Base-by-base conservation (phyloP, 2,113 vertebrate genomes). In the human (Homo sapiens) region DNA sequence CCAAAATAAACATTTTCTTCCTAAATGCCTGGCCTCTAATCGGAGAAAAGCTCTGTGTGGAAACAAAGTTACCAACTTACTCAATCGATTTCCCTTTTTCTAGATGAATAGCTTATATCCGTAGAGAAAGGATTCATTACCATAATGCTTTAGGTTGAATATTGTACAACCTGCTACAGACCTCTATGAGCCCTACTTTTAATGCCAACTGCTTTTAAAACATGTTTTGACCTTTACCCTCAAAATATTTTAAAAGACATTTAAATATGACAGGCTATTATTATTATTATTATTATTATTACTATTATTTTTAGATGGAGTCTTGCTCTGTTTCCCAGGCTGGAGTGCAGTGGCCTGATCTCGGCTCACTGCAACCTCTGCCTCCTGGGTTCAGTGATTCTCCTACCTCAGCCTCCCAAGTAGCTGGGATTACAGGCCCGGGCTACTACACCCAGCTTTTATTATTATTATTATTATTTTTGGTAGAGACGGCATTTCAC, bases 31-130 rank as follows among this genome's bases (percentile, higher is more conserved):
- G 50, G 52, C 38, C 45, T 66, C 72, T 92, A 91, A 95, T 96
- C 27, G 70, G 45, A 30, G 38, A 93, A 96, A 80, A 92, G 10
- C 5, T 96, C 13, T 35, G 75, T 90, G 25, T 83, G 25, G 55
- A 93, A 95, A 92, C 25, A 61, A 96, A 93, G 45, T 96, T 89
- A 75, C 50, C 32, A 97, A 75, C 6, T 89, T 80, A 92, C 75
- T 95, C 48, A 86, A 12, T 25, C 91, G 61, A 90, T 83, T 96
- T 91, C 23, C 43, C 27, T 89, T 83, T 57, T 95, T 95, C 57
- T 83, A 38, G 30, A 73, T 80, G 35, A 96, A 93, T 89, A 81
- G 30, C 68, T 97, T 64, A 82, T 50, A 48, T 55, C 72, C 32
- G n/a, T 64, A 64, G 92, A 85, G 86, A 96, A 81, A 87, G 1